Conservation (phyloP, 1,140 invertebrate genomes). For the Cardiocondyla obscurior region DNA sequence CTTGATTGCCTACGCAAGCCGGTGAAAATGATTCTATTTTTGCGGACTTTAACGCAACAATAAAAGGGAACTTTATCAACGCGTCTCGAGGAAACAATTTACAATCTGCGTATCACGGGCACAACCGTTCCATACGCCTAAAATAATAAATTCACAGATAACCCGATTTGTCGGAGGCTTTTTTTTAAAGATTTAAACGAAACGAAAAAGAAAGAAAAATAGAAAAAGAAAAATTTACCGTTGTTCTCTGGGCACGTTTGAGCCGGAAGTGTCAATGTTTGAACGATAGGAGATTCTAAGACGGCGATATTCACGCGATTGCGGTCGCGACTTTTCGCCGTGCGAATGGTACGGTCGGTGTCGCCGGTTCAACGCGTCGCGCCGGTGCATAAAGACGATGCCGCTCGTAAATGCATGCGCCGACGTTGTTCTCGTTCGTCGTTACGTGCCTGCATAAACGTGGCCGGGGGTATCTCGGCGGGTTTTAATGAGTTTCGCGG, state of each 20-base stretch:
- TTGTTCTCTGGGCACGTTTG: background rate
- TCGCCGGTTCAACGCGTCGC: conserved; percentile 6
- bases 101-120: background rate
- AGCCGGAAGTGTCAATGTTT: background rate
- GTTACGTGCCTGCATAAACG: conserved; percentile 64
- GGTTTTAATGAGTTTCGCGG: conserved; percentile 63
- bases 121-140: background rate
- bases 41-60: background rate
- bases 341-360: background rate
- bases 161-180: background rate
- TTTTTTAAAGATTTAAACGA: background rate
- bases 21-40: background rate
- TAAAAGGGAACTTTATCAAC: background rate
- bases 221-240: too few relatives aligned
- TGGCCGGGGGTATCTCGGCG: conserved; percentile 52
- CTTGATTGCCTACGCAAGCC: background rate
- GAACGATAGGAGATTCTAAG: background rate
- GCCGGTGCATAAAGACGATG: conserved; percentile 43
- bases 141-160: background rate
- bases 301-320: conserved; percentile 7
- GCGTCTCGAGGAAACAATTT: background rate
- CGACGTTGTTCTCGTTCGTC: conserved; percentile 58
- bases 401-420: conserved; percentile 52
- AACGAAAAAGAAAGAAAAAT: too few relatives aligned
- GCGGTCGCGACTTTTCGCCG: background rate